These are phyloP conservation scores for Thamnophis elegans DNA, from an alignment of 2,797 vertebrate genomes.

Conservation along the genomic window DNA sequence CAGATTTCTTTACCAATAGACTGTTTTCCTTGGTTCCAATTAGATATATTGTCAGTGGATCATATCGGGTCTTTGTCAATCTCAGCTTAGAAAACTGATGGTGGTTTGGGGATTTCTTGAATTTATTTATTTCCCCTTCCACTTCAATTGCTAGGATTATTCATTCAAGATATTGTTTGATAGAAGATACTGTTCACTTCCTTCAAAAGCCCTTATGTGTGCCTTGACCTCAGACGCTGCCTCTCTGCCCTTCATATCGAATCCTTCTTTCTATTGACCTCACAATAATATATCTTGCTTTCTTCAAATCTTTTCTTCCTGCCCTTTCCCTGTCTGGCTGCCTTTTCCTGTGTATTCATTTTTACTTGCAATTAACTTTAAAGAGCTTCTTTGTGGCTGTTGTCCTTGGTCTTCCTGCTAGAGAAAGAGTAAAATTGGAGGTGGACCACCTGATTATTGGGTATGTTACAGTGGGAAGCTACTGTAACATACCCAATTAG, in stretches of 20 bases:
- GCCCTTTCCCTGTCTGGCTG: not conserved
- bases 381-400: not conserved
- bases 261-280: constrained; percentile 9
- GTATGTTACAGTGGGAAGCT: not conserved
- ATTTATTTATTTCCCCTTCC: not conserved
- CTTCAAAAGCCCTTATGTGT: not conserved
- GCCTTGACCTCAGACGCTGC: not conserved
- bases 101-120: not conserved
- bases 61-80: not conserved
- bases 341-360: not conserved
- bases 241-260: not conserved
- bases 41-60: not conserved
- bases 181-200: not conserved
- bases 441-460: not conserved
- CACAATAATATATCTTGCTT: constrained; percentile 10
- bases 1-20: not conserved
- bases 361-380: constrained; percentile 18
- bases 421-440: not conserved
- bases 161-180: constrained; percentile 8
- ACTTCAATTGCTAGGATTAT: constrained; percentile 7
- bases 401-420: not conserved
- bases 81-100: not conserved
- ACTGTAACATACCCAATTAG: too few species aligned
- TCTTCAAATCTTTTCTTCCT: constrained; percentile 1
- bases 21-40: not conserved